These are phyloP conservation scores for Trissolcus brochymenae DNA, from an alignment of 2,888 invertebrate genomes.

Conservation along the genomic window DNA sequence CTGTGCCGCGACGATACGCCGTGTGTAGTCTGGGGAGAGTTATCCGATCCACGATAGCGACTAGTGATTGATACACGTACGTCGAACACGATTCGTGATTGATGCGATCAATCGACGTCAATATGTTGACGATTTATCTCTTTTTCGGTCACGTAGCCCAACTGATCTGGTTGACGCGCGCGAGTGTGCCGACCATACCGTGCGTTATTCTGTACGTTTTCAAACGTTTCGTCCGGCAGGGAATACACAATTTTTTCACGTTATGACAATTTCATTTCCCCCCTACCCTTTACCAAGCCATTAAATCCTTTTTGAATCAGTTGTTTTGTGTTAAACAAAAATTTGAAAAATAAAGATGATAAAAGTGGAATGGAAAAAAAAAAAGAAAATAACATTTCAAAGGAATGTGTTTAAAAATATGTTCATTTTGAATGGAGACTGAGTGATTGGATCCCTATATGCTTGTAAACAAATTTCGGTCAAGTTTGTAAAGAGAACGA, in stretches of 20 bases:
- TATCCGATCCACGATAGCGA: constrained; percentile 64
- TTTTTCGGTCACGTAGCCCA: constrained; percentile 55
- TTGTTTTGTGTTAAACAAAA: too few relatives aligned
- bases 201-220: constrained; percentile 13
- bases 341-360: too few relatives aligned
- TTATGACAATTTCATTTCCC: background rate
- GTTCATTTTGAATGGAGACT: too few relatives aligned
- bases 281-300: background rate
- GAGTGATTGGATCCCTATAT: too few relatives aligned
- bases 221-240: constrained; percentile 15
- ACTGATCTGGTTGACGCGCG: constrained; percentile 47
- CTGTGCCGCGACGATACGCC: constrained; percentile 35
- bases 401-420: background rate
- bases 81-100: constrained; percentile 70
- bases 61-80: constrained; percentile 72
- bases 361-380: background rate
- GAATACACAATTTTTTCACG: constrained; percentile 45
- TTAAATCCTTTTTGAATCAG: background rate
- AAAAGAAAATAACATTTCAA: too few relatives aligned
- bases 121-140: constrained; percentile 71
- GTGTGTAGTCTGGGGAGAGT: constrained; percentile 28
- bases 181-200: constrained; percentile 15
- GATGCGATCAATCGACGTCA: constrained; percentile 74
- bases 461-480: too few relatives aligned
- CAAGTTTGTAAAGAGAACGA: background rate